Conservation (phyloP, 64 coral and sea anemone species). For the Orbicella faveolata region DNA sequence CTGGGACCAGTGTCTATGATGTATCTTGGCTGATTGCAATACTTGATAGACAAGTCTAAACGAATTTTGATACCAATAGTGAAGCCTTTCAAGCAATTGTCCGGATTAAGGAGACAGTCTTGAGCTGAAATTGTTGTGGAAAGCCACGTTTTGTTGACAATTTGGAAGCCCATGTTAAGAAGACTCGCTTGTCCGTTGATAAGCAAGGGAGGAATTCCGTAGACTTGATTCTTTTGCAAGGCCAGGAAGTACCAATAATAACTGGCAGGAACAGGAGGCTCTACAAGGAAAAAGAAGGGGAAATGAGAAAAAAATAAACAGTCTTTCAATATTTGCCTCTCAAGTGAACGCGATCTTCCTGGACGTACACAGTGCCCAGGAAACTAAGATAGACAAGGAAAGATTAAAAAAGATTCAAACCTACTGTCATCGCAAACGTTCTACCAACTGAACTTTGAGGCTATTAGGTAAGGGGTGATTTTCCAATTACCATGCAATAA, state of each 20-base stretch:
- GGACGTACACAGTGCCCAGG: too few species aligned
- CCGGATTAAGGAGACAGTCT: constrained; percentile 72
- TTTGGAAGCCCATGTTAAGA: constrained; percentile 65
- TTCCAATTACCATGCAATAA: too few species aligned
- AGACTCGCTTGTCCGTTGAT: constrained; percentile 70
- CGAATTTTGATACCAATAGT: constrained; percentile 93
- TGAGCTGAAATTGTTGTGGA: constrained; percentile 39
- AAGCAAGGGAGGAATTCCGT: constrained; percentile 52
- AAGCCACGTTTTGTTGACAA: constrained; percentile 65
- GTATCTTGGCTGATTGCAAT: constrained; percentile 69
- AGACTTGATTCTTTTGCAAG: constrained; percentile 45
- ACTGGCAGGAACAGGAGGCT: constrained; percentile 74
- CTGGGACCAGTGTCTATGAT: constrained; percentile 93
- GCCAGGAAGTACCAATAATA: constrained; percentile 98
- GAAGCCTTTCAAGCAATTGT: constrained; percentile 60
- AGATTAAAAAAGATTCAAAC: too few species aligned
- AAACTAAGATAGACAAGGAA: too few species aligned
- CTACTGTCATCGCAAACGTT: too few species aligned
- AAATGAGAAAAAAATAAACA: neutral
- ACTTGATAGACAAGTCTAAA: constrained; percentile 45
- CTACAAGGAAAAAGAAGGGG: constrained; percentile 23
- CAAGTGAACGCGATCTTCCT: neutral
- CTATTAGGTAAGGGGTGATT: too few species aligned
- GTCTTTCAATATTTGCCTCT: neutral
- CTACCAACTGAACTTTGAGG: too few species aligned